phyloP scores from a whole-genome alignment of 2,888 invertebrate species.

The Hydraecia micacea region DNA sequence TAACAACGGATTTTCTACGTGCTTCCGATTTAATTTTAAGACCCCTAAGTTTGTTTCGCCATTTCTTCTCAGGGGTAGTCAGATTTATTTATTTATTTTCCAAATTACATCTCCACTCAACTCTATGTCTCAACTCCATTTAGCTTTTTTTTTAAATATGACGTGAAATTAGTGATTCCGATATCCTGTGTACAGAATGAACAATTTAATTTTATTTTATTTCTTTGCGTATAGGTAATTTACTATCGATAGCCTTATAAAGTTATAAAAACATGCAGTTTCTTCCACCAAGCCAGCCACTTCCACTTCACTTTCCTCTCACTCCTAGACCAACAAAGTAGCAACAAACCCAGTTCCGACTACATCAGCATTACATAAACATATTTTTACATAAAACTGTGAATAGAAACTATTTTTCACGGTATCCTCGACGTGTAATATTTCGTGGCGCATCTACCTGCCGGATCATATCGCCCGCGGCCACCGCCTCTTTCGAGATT shows the following conservation, averaged over 20 bases:
- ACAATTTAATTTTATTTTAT: not conserved
- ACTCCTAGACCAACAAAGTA: conserved; percentile 17
- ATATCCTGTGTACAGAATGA: not conserved
- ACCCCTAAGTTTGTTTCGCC: not conserved
- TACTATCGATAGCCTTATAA: not conserved
- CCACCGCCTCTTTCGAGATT: conserved; percentile 76
- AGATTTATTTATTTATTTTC: no score
- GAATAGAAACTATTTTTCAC: conserved; percentile 72
- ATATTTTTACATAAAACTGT: conserved; percentile 67
- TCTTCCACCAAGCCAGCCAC: not conserved
- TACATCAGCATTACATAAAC: conserved; percentile 53
- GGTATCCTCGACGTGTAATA: conserved; percentile 64
- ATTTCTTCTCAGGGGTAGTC: not conserved
- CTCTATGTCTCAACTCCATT: not conserved
- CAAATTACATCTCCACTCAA: no score
- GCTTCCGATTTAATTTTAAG: not conserved
- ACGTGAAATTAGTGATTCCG: not conserved
- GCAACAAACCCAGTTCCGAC: conserved; percentile 20
- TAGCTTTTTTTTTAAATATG: not conserved
- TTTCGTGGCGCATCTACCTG: conserved; percentile 68
- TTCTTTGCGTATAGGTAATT: not conserved
- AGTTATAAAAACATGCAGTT: not conserved
- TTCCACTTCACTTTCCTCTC: conserved; percentile 24
- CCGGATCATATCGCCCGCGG: conserved; percentile 67
- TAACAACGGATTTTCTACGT: not conserved